phyloP scores from a whole-genome alignment of 2,113 vertebrate species.

The Ciconia maguari region DNA sequence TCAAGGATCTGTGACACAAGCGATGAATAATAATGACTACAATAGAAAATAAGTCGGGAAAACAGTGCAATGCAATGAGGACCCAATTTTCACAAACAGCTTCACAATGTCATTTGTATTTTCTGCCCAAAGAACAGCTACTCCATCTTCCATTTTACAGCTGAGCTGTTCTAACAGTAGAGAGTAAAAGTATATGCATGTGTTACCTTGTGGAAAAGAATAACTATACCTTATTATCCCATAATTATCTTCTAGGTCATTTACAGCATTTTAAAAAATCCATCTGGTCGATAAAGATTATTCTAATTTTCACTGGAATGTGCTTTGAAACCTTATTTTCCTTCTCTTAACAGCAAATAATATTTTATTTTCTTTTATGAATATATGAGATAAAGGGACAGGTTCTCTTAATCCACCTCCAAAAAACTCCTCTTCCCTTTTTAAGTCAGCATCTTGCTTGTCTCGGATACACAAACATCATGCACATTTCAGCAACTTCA shows the following conservation, averaged over 20 bases:
- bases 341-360: not conserved
- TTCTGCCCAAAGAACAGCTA: not conserved
- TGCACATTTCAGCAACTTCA: not conserved
- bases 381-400: not conserved
- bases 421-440: not conserved
- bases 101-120: not conserved
- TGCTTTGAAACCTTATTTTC: not conserved
- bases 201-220: not conserved
- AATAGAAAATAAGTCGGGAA: not conserved
- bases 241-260: not conserved
- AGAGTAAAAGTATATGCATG: not conserved
- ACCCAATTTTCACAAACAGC: not conserved
- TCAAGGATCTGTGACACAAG: not conserved
- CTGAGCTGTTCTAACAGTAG: not conserved
- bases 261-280: not conserved
- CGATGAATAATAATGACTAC: not conserved
- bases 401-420: not conserved
- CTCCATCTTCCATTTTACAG: not conserved
- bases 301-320: not conserved
- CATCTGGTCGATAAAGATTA: not conserved
- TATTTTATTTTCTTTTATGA: not conserved
- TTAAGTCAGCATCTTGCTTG: not conserved
- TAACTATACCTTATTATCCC: not conserved
- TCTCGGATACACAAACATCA: not conserved
- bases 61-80: not conserved